These are phyloP conservation scores for Muscidifurax raptorellus DNA, from an alignment of 1,140 invertebrate genomes.

Conservation along the genomic window DNA sequence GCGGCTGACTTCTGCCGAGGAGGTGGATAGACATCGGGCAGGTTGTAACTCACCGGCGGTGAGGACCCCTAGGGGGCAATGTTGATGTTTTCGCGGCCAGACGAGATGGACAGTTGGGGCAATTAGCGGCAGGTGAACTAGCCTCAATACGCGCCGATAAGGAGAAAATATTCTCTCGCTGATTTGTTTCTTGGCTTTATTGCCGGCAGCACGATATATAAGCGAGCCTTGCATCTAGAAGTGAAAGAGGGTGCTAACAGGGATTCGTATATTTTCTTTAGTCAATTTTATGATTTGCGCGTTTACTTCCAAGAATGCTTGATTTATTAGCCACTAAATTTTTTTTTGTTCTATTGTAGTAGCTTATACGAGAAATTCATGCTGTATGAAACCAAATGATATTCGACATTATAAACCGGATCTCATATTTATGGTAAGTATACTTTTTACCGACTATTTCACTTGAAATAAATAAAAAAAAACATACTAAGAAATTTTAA, in stretches of 20 bases:
- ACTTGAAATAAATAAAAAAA: no score
- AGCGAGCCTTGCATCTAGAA: background rate
- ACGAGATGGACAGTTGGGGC: conserved; percentile 5
- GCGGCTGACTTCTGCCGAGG: background rate
- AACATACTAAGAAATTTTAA: no score
- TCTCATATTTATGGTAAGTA: no score
- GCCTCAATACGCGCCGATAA: background rate
- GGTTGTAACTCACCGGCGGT: conserved; percentile 41
- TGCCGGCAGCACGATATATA: no score
- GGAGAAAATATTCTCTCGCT: background rate
- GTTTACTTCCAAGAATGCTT: background rate
- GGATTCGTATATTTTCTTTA: background rate
- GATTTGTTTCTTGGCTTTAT: background rate
- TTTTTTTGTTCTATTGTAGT: no score
- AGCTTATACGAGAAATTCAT: no score
- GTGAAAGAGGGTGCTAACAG: background rate
- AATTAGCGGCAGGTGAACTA: conserved; percentile 44
- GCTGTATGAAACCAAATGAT: no score
- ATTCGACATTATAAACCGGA: no score
- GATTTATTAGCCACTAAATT: no score
- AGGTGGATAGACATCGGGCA: background rate
- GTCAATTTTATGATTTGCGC: background rate
- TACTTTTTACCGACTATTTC: no score
- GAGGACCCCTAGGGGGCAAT: background rate
- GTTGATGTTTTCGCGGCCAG: conserved; percentile 38